Base-by-base conservation (phyloP, 2,888 invertebrate genomes). In the Ornithoptera alexandrae region DNA sequence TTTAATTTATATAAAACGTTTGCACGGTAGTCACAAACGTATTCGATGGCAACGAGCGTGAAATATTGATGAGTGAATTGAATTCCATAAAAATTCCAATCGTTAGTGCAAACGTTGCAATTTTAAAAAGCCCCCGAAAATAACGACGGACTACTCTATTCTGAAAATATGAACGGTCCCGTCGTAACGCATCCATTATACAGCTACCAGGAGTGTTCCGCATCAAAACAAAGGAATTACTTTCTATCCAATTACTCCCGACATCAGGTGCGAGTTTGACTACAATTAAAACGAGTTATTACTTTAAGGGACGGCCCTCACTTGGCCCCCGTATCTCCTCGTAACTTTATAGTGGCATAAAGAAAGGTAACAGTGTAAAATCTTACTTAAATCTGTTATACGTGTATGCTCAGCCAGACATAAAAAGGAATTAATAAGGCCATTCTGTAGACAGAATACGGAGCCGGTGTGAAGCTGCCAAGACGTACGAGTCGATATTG, bases 381-480 rank as follows among this genome's bases (percentile, higher is more conserved):
- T 85, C 78, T 82, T 79, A 84, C 84, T 81, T 86, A 87, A 88
- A 89, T 86, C 85, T 87, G 82, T 85, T 84, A 85, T 83, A 85
- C 82, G 82, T 82, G 78, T 89, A 86, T 86, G 88, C 84, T 79
- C 80, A 77, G 74, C 76, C 78, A 83, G 83, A 89, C 86, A 85
- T 90, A 88, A 90, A 90, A 81, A 86, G 83, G 89, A 89, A 92
- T 92, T 92, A 92, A 92, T 91, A 92, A 89, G 90, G 82, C 88
- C 77, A 89, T 92, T 91, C 79, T 84, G 83, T 74, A 81, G 83
- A 88, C 86, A 86, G 82, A 75, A 72, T 75, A 72, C 78, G 77
- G 77, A 81, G 75, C 75, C 74, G 69, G 75, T 80, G 79, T 77
- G 85, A 86, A 85, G 81, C 85, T 81, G 74, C 74, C 56, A 77